Evolutionary conservation across 2,113 vertebrate species (phyloP).

Genomic region (Limanda limanda): DNA sequence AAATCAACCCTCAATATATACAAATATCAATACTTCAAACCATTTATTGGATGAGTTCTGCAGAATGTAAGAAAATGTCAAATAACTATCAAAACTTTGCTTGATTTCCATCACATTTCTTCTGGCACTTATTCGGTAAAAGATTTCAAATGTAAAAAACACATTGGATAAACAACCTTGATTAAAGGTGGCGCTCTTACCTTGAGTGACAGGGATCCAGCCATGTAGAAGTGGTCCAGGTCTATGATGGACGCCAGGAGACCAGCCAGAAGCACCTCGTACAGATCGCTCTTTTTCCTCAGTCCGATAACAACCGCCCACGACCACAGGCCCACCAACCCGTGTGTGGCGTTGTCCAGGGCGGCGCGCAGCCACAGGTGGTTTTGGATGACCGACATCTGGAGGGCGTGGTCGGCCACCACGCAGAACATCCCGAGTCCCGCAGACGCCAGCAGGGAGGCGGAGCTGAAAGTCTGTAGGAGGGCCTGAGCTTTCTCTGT

Average conservation of each 20-base stretch:
- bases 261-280: slow-evolving; percentile 91
- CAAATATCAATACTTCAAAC: no score
- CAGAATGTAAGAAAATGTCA: no score
- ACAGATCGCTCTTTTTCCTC: slow-evolving; percentile 91
- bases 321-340: slow-evolving; percentile 92
- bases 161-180: not conserved
- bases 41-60: no score
- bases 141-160: no score
- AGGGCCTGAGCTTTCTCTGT: slow-evolving; percentile 90
- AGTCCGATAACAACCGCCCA: slow-evolving; percentile 94
- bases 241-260: slow-evolving; percentile 93
- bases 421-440: slow-evolving; percentile 92
- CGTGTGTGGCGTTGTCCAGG: slow-evolving; percentile 90
- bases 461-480: slow-evolving; percentile 91
- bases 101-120: no score
- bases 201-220: slow-evolving; percentile 92
- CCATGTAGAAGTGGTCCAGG: slow-evolving; percentile 92
- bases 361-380: slow-evolving; percentile 90
- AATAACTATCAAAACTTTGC: no score
- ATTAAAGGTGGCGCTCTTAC: slow-evolving; percentile 72
- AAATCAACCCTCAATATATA: no score
- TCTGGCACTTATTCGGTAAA: no score
- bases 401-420: slow-evolving; percentile 86
- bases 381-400: slow-evolving; percentile 87
- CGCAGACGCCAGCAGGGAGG: slow-evolving; percentile 88